A percentile compares a stretch with the other conserved stretches of the same genome.
phyloP scores from a whole-genome alignment of 2,888 invertebrate species.

The Hypercompe scribonia region DNA sequence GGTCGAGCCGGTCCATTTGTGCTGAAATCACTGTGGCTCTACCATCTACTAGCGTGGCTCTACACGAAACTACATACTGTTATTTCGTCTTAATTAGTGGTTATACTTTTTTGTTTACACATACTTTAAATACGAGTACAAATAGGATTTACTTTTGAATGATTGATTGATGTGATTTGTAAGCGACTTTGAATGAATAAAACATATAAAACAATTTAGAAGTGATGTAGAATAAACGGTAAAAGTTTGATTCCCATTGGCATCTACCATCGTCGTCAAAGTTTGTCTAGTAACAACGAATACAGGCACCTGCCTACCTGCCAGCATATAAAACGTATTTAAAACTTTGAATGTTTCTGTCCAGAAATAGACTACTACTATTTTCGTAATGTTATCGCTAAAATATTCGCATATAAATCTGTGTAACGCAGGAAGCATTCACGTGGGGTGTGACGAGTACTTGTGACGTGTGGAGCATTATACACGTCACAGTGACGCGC shows the following conservation, averaged over 20 bases:
- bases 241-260: not conserved
- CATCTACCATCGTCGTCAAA: not conserved
- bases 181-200: too few species aligned
- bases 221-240: too few species aligned
- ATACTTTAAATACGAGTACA: not conserved
- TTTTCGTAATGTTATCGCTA: slow-evolving; percentile 33
- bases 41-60: too few species aligned
- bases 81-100: not conserved
- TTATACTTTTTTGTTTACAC: not conserved
- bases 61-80: too few species aligned
- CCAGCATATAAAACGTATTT: slow-evolving; percentile 9
- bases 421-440: slow-evolving; percentile 43
- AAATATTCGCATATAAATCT: slow-evolving; percentile 49
- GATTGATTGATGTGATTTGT: too few species aligned
- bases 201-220: not conserved
- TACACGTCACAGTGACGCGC: slow-evolving; percentile 37
- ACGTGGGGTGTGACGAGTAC: slow-evolving; percentile 57
- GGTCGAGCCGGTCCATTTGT: too few species aligned
- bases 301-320: not conserved
- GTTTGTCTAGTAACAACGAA: not conserved
- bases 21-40: too few species aligned
- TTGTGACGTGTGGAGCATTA: slow-evolving; percentile 54
- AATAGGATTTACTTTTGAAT: too few species aligned
- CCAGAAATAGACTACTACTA: slow-evolving; percentile 33
- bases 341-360: slow-evolving; percentile 27